Evolutionary conservation across 2,113 vertebrate species (phyloP).

Genomic region (Osmerus eperlanus): DNA sequence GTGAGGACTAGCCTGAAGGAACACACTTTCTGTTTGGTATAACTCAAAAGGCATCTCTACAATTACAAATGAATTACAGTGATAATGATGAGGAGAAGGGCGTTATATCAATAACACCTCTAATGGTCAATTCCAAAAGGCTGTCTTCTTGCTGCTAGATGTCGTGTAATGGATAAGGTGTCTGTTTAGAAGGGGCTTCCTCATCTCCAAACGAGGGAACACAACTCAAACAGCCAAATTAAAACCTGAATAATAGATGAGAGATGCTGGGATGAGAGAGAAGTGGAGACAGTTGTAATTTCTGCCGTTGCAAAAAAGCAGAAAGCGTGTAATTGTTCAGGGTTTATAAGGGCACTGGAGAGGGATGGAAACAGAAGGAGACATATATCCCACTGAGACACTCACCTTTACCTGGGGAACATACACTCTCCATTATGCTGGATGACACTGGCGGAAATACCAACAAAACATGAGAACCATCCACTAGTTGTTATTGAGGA

Average conservation of each 20-base stretch:
- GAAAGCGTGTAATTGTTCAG: conserved; percentile 59
- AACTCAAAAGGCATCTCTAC: conserved; percentile 59
- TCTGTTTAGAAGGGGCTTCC: conserved; percentile 69
- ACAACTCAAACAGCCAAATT: conserved; percentile 78
- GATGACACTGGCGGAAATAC: conserved; percentile 54
- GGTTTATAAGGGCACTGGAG: conserved; percentile 61
- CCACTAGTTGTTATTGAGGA: conserved; percentile 44
- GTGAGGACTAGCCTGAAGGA: neutral
- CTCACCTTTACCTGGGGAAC: conserved; percentile 55
- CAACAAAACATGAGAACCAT: conserved; percentile 41
- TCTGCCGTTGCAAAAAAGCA: conserved; percentile 52
- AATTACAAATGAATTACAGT: conserved; percentile 72
- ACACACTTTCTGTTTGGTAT: conserved; percentile 7
- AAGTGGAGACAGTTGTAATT: conserved; percentile 71
- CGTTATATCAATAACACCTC: conserved; percentile 72
- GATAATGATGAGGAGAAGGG: conserved; percentile 67
- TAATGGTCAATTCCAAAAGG: conserved; percentile 73
- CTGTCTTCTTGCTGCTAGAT: conserved; percentile 69
- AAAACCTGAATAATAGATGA: conserved; percentile 81
- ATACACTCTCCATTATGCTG: conserved; percentile 36
- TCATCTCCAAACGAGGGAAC: conserved; percentile 69
- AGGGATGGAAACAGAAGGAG: conserved; percentile 49
- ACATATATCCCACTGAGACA: conserved; percentile 49
- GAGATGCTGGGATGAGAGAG: conserved; percentile 67
- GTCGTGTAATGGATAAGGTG: conserved; percentile 74